A percentile compares a stretch with the other conserved stretches of the same genome.
Evolutionary conservation across 2,797 vertebrate species (phyloP).

Genomic region (Atherinosoma microstoma): DNA sequence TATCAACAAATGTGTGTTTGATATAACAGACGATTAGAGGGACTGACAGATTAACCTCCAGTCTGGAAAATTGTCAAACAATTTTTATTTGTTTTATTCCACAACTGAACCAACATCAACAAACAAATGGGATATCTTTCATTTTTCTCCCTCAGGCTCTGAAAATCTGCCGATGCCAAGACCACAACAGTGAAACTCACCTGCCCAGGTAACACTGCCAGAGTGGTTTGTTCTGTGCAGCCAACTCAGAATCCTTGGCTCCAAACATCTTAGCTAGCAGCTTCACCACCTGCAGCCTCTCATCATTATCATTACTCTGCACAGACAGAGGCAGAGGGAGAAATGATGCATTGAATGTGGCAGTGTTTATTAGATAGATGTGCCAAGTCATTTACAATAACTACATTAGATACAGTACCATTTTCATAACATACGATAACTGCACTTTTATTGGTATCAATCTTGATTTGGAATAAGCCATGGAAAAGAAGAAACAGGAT

Average conservation of each 20-base stretch:
- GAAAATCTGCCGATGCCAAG: background rate
- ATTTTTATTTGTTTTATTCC: background rate
- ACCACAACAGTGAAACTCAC: conserved; percentile 53
- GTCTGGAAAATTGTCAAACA: background rate
- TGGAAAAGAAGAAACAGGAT: background rate
- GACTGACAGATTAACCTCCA: background rate
- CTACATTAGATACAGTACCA: conserved; percentile 20
- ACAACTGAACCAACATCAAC: conserved; percentile 4
- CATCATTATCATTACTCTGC: conserved; percentile 99
- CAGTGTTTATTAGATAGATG: conserved; percentile 5
- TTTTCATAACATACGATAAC: conserved; percentile 30
- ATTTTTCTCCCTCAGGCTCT: background rate
- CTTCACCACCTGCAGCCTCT: conserved; percentile 96
- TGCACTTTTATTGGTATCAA: conserved; percentile 35
- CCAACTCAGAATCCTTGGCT: conserved; percentile 96
- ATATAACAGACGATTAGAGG: background rate
- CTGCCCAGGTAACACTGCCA: conserved; percentile 99
- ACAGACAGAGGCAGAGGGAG: conserved; percentile 36
- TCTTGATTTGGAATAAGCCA: conserved; percentile 21
- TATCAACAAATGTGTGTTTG: background rate
- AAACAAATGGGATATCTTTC: background rate
- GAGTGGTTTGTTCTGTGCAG: conserved; percentile 96
- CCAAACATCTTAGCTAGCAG: conserved; percentile 99
- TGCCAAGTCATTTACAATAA: conserved; percentile 45
- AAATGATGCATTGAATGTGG: conserved; percentile 47